These are phyloP conservation scores for Drosophila pseudoobscura DNA, from an alignment of 1,140 invertebrate species.

Conservation along the genomic window DNA sequence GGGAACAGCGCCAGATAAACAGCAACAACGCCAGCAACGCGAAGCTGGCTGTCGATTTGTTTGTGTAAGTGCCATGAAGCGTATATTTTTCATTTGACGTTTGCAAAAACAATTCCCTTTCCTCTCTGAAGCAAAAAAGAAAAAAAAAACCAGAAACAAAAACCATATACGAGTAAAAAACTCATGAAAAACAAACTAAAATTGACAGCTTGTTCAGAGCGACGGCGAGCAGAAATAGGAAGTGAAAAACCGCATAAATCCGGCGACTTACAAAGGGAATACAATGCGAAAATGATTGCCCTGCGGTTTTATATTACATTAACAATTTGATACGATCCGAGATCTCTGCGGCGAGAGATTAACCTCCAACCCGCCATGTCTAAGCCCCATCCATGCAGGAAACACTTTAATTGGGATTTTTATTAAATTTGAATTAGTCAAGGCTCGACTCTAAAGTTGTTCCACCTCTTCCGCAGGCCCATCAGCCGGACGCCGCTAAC, in stretches of 20 bases:
- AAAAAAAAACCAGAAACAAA: conserved; percentile 25
- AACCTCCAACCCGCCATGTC: conserved; percentile 55
- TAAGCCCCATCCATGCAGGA: conserved; percentile 9
- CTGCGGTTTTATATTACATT: conserved; percentile 65
- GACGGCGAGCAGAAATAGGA: conserved; percentile 35
- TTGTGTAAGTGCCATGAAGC: conserved; percentile 74
- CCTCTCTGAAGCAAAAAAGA: conserved; percentile 12
- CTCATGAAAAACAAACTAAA: conserved; percentile 66
- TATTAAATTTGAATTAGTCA: conserved; percentile 73
- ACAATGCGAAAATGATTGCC: conserved; percentile 37
- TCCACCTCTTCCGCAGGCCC: conserved; percentile 84
- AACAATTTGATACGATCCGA: conserved; percentile 59
- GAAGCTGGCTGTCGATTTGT: conserved; percentile 64
- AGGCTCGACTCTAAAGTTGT: conserved; percentile 39
- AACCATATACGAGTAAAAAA: conserved; percentile 7
- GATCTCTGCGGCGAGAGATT: conserved; percentile 30
- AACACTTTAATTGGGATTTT: conserved; percentile 68
- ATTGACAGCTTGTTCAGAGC: conserved; percentile 70
- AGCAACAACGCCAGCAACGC: conserved; percentile 43
- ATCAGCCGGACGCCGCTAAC: conserved; percentile 84
- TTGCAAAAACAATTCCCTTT: conserved; percentile 28
- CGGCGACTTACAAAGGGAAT: conserved; percentile 64
- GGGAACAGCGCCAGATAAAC: conserved; percentile 31
- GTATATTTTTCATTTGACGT: conserved; percentile 77
- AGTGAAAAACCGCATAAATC: conserved; percentile 74